These are phyloP conservation scores for Criorhina ranunculi DNA, from an alignment of 2,888 invertebrate species.

Conservation along the genomic window DNA sequence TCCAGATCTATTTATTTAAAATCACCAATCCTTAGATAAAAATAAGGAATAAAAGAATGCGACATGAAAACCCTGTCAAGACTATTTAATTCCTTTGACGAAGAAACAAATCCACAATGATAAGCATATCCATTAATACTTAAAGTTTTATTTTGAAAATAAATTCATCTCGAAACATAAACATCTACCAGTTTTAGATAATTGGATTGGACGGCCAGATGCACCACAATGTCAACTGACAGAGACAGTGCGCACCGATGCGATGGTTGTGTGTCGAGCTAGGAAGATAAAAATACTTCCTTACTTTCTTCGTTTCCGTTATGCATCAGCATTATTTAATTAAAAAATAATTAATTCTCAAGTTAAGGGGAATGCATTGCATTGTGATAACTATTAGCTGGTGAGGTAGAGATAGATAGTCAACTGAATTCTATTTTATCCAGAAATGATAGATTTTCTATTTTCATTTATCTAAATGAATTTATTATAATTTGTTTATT, in stretches of 20 bases:
- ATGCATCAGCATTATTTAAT: constrained; percentile 49
- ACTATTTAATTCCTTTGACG: constrained; percentile 24
- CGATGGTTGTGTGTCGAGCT: constrained; percentile 18
- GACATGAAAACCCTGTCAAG: constrained; percentile 28
- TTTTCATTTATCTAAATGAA: too few relatives aligned
- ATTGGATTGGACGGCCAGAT: constrained; percentile 51
- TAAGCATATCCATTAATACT: constrained; percentile 38
- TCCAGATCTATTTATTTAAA: too few relatives aligned
- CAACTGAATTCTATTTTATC: too few relatives aligned
- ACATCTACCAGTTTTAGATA: constrained; percentile 46
- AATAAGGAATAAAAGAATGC: constrained; percentile 3
- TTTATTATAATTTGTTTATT: too few relatives aligned
- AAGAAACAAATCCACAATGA: constrained; percentile 12
- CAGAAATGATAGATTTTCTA: too few relatives aligned
- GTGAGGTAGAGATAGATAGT: neutral
- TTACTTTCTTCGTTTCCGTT: constrained; percentile 44
- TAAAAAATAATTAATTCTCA: constrained; percentile 42
- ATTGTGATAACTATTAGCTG: constrained; percentile 22
- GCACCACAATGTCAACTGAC: constrained; percentile 37
- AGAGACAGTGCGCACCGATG: constrained; percentile 6
- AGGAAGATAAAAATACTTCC: constrained; percentile 48
- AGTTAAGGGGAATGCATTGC: constrained; percentile 14
- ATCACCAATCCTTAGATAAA: neutral
- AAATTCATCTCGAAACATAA: constrained; percentile 41
- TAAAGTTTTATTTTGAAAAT: constrained; percentile 47